Evolutionary conservation across 1,140 invertebrate genomes (phyloP).

Genomic region (Drosophila pseudoobscura): DNA sequence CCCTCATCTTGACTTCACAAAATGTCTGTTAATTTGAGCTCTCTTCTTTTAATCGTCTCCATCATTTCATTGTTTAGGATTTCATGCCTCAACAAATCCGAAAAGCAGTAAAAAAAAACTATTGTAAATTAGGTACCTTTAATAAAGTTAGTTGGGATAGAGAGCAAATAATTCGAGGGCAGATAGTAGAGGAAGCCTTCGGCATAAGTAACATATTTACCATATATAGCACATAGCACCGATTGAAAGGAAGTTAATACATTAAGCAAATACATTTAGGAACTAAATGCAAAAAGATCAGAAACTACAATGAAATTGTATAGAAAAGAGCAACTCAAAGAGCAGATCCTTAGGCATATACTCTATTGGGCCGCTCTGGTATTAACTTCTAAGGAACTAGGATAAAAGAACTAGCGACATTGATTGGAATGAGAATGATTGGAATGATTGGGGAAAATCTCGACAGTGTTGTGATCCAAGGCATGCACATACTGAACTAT

Average conservation of each 20-base stretch:
- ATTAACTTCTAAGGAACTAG: constrained; percentile 50
- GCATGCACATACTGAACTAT: constrained; percentile 75
- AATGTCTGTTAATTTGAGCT: neutral
- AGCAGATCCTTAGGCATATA: constrained; percentile 7
- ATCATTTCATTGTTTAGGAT: neutral
- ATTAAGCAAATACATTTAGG: constrained; percentile 52
- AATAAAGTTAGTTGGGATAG: constrained; percentile 40
- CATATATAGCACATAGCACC: constrained; percentile 64
- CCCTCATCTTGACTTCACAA: neutral
- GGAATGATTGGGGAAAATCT: constrained; percentile 57
- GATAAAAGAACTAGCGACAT: constrained; percentile 51
- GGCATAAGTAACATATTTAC: constrained; percentile 29
- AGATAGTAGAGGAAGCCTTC: constrained; percentile 35
- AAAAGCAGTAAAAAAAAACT: constrained; percentile 44
- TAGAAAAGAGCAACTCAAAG: constrained; percentile 41
- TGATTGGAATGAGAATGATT: constrained; percentile 24
- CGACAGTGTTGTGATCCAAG: constrained; percentile 80
- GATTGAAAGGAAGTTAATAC: constrained; percentile 33
- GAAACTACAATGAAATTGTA: constrained; percentile 76
- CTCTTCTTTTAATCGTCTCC: constrained; percentile 4
- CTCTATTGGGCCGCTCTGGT: constrained; percentile 15
- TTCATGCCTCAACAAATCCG: neutral
- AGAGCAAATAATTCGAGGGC: constrained; percentile 33
- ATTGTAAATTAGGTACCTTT: constrained; percentile 83
- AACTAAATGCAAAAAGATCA: constrained; percentile 55